A percentile compares a stretch with the other conserved stretches of the same genome.
These are phyloP conservation scores for Papilio elwesi DNA, from an alignment of 2,888 invertebrate genomes.

Conservation along the genomic window DNA sequence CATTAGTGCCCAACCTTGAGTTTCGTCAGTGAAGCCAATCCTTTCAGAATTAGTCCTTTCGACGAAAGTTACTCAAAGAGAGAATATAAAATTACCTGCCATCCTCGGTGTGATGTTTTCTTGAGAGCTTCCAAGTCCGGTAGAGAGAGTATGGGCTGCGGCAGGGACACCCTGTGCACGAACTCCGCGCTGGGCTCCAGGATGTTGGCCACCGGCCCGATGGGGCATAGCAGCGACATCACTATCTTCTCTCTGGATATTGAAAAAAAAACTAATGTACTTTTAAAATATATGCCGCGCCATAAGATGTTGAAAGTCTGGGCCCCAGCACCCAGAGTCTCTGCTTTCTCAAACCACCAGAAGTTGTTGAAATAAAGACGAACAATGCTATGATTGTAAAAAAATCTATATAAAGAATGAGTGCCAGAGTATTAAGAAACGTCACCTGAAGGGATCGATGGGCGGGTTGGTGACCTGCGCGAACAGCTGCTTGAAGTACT, in stretches of 20 bases:
- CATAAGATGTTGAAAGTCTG: too few relatives aligned
- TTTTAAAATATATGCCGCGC: too few relatives aligned
- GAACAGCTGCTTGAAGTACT: constrained; percentile 99
- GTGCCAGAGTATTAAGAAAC: neutral
- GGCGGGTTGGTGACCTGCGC: constrained; percentile 99
- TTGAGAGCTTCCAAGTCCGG: constrained; percentile 95
- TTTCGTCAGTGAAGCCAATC: too few relatives aligned
- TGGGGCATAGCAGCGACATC: constrained; percentile 98
- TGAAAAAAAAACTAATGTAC: neutral
- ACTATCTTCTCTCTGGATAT: constrained; percentile 94
- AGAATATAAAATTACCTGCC: constrained; percentile 84
- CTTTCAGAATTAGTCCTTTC: too few relatives aligned
- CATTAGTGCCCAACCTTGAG: too few relatives aligned
- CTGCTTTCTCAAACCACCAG: too few relatives aligned
- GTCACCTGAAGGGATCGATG: constrained; percentile 96
- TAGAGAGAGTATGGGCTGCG: constrained; percentile 97
- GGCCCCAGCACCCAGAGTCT: too few relatives aligned
- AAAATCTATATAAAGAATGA: constrained; percentile 5
- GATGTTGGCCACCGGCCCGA: constrained; percentile 98
- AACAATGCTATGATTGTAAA: too few relatives aligned
- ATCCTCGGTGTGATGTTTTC: constrained; percentile 91
- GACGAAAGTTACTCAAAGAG: too few relatives aligned
- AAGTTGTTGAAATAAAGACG: too few relatives aligned
- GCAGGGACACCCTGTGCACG: constrained; percentile 94
- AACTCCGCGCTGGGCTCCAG: constrained; percentile 94